Conservation (phyloP, 2,888 invertebrate species). For the Neuroscelio doddi region DNA sequence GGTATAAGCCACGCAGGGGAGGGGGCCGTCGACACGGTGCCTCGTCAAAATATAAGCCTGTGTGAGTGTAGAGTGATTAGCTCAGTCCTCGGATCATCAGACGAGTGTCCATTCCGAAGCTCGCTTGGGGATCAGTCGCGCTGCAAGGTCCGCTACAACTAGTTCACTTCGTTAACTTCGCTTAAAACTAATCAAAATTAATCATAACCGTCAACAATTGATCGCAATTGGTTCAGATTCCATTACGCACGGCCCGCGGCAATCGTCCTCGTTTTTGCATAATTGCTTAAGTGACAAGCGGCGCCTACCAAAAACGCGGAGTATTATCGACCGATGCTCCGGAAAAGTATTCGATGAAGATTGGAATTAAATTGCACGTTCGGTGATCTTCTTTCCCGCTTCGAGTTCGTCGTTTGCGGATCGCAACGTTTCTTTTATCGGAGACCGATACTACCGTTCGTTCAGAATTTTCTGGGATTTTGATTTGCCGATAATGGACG, state of each 20-base stretch:
- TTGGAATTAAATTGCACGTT: background rate
- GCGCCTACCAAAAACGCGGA: conserved; percentile 36
- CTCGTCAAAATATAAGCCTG: conserved; percentile 69
- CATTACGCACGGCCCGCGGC: conserved; percentile 59
- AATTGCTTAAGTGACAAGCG: conserved; percentile 48
- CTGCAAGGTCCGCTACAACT: conserved; percentile 61
- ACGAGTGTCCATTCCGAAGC: conserved; percentile 50
- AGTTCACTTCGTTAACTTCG: conserved; percentile 67
- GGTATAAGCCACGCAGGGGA: no score
- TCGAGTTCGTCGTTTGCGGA: background rate
- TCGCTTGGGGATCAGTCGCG: conserved; percentile 55
- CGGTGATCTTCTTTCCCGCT: background rate
- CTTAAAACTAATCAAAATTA: conserved; percentile 70
- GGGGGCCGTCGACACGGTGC: conserved; percentile 57
- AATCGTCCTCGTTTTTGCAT: conserved; percentile 49
- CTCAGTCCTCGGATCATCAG: conserved; percentile 64
- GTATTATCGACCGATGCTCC: background rate
- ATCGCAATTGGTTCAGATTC: conserved; percentile 70
- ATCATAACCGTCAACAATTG: conserved; percentile 71
- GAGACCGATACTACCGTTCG: background rate
- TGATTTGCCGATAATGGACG: conserved; percentile 77
- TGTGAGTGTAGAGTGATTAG: conserved; percentile 68
- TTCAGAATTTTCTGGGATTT: background rate
- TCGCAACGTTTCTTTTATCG: background rate
- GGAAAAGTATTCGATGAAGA: background rate